A percentile compares a stretch with the other conserved stretches of the same genome.
phyloP scores from a whole-genome alignment of 1,140 invertebrate genomes.

The Coboldia fuscipes region DNA sequence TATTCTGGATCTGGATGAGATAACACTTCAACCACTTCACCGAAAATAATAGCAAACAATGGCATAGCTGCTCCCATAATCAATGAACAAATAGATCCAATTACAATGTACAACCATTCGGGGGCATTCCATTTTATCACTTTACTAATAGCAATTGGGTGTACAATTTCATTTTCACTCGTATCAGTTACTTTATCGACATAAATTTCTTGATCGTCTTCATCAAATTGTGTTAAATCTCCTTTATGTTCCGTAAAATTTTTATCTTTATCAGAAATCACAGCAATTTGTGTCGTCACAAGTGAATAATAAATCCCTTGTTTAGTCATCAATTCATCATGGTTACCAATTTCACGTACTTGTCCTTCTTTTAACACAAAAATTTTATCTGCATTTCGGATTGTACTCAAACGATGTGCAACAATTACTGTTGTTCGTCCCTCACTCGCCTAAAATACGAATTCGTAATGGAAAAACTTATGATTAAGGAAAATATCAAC shows the following conservation, averaged over 20 bases:
- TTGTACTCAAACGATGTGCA: conserved; percentile 64
- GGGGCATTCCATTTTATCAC: conserved; percentile 44
- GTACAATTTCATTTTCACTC: conserved; percentile 1
- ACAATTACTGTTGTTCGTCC: conserved; percentile 71
- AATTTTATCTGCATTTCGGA: conserved; percentile 57
- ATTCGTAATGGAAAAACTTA: too few relatives aligned
- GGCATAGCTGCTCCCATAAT: conserved; percentile 53
- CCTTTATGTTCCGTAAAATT: too few relatives aligned
- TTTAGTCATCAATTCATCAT: conserved; percentile 43
- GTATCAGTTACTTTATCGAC: too few relatives aligned
- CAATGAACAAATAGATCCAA: conserved; percentile 40
- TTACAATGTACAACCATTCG: conserved; percentile 50
- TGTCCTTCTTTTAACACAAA: conserved; percentile 46
- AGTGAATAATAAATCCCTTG: conserved; percentile 61
- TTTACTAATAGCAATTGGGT: conserved; percentile 20
- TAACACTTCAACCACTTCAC: conserved; percentile 47
- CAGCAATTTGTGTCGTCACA: conserved; percentile 30
- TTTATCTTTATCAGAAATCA: too few relatives aligned
- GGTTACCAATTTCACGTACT: conserved; percentile 49
- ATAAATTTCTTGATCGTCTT: too few relatives aligned
- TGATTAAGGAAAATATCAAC: too few relatives aligned
- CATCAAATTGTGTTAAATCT: too few relatives aligned
- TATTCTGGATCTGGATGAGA: conserved; percentile 21
- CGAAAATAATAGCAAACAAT: conserved; percentile 53
- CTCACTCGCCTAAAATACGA: too few relatives aligned